A percentile compares a stretch with the other conserved stretches of the same genome.
Evolutionary conservation across 2,113 vertebrate genomes (phyloP).

Genomic region (Lasiurus cinereus): DNA sequence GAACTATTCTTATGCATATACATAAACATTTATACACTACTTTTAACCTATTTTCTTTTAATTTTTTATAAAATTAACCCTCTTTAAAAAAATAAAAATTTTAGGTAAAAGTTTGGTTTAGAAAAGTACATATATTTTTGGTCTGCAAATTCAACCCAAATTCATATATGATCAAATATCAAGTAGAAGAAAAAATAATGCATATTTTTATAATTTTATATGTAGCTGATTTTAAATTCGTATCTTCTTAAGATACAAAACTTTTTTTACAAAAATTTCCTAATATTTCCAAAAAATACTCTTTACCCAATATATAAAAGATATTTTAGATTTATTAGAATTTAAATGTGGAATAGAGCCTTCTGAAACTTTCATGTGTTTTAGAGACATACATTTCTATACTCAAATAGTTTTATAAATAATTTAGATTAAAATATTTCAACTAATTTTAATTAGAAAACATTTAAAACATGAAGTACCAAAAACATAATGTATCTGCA

Average conservation of each 20-base stretch:
- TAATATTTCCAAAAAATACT: slow-evolving; percentile 13
- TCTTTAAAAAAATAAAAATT: slow-evolving; percentile 17
- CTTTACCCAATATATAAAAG: not conserved
- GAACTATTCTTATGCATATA: slow-evolving; percentile 24
- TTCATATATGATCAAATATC: not conserved
- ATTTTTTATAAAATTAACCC: slow-evolving; percentile 29
- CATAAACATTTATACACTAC: not conserved
- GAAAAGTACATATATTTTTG: not conserved
- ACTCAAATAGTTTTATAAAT: not conserved
- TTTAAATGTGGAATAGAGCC: not conserved
- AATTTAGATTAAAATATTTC: not conserved
- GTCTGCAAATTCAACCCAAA: slow-evolving; percentile 36
- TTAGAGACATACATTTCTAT: not conserved
- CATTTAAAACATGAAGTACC: slow-evolving; percentile 17
- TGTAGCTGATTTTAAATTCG: slow-evolving; percentile 20
- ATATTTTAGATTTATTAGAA: not conserved
- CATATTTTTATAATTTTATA: not conserved
- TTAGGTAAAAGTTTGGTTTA: not conserved
- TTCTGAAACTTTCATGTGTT: slow-evolving; percentile 13
- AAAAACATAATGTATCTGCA: not conserved
- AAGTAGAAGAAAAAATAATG: slow-evolving; percentile 8
- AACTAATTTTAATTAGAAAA: slow-evolving; percentile 5
- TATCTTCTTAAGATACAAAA: slow-evolving; percentile 8
- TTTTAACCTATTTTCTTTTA: slow-evolving; percentile 30
- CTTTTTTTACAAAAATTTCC: slow-evolving; percentile 24